These are phyloP conservation scores for Porites lobata DNA, from an alignment of 92 coral and sea anemone genomes.

Conservation along the genomic window DNA sequence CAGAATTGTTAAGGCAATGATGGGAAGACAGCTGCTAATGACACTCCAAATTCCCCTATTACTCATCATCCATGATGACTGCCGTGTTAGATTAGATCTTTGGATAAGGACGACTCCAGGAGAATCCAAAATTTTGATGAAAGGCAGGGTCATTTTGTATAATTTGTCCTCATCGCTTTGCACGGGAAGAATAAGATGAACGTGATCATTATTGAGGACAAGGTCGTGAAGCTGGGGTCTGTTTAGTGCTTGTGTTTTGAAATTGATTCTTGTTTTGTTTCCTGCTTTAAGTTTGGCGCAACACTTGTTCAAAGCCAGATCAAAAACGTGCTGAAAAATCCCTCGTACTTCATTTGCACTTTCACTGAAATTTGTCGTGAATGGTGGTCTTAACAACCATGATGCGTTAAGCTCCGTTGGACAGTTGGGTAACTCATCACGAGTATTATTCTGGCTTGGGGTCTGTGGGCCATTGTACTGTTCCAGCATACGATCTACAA, in stretches of 20 bases:
- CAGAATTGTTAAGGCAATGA: background rate
- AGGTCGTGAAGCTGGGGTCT: background rate
- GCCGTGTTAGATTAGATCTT: background rate
- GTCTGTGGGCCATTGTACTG: no score
- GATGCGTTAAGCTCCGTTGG: background rate
- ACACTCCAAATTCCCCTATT: background rate
- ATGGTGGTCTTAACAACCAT: background rate
- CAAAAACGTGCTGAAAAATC: slow-evolving; percentile 1
- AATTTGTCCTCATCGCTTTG: background rate
- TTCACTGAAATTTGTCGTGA: background rate
- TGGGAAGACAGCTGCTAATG: background rate
- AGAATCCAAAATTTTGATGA: slow-evolving; percentile 17
- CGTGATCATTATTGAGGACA: background rate
- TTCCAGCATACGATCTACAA: background rate
- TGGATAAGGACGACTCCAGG: slow-evolving; percentile 18
- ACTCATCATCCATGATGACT: background rate
- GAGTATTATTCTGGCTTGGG: no score
- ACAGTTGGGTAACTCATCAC: background rate
- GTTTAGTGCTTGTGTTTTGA: background rate
- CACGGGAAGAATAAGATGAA: background rate
- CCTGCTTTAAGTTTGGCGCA: background rate
- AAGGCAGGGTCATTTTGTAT: background rate
- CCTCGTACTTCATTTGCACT: background rate
- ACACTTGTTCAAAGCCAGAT: background rate
- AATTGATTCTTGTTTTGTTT: background rate